Percentiles rank a stretch among this genome's conserved stretches.
phyloP scores from a whole-genome alignment of 1,140 invertebrate genomes.

The Bombus balteatus region DNA sequence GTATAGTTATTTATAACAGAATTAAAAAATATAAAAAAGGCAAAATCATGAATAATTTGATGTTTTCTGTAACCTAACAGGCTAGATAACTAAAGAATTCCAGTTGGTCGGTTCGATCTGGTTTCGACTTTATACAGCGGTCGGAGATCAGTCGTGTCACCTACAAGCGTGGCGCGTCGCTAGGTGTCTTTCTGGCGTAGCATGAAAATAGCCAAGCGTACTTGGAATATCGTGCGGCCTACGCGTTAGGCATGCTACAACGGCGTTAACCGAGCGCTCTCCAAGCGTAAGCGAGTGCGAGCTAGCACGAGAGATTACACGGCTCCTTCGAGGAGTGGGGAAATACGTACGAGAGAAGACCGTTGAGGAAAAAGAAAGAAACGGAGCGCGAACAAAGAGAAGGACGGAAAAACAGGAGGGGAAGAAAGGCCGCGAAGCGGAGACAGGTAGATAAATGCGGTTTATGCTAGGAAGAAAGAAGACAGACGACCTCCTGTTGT shows the following conservation, averaged over 20 bases:
- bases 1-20: neutral
- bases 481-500: conserved; percentile 48
- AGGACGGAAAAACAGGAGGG: conserved; percentile 11
- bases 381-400: conserved; percentile 33
- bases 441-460: conserved; percentile 46
- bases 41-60: neutral
- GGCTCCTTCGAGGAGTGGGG: neutral
- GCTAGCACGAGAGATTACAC: conserved; percentile 48
- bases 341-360: conserved; percentile 38
- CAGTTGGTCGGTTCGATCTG: conserved; percentile 23
- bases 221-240: conserved; percentile 71
- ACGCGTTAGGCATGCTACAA: conserved; percentile 70
- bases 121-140: conserved; percentile 56
- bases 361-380: conserved; percentile 28
- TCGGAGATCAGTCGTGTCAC: conserved; percentile 40
- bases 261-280: conserved; percentile 41
- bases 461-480: conserved; percentile 17
- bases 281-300: conserved; percentile 15
- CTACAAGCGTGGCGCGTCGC: conserved; percentile 47
- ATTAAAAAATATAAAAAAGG: neutral
- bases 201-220: conserved; percentile 72
- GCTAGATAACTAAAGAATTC: conserved; percentile 58
- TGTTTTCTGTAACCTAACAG: neutral
- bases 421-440: conserved; percentile 32
- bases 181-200: conserved; percentile 65